Conservation (phyloP, 2,888 invertebrate genomes). For the Amorpha juglandis region DNA sequence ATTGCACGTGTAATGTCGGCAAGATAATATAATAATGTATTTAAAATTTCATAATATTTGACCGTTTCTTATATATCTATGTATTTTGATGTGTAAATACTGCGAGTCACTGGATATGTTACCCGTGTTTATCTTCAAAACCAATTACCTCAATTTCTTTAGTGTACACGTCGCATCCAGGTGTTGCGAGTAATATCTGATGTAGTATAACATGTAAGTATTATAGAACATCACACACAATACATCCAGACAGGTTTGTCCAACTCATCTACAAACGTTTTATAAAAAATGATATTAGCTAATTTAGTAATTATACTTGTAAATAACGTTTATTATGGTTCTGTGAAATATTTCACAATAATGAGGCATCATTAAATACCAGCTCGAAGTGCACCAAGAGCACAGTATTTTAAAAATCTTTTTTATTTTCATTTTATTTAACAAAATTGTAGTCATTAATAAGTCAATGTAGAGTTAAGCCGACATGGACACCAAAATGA, state of each 20-base stretch:
- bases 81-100: conserved; percentile 71
- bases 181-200: background rate
- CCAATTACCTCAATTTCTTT: conserved; percentile 84
- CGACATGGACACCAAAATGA: conserved; percentile 56
- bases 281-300: conserved; percentile 59
- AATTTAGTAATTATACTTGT: conserved; percentile 67
- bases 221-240: conserved; percentile 66
- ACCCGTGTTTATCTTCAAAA: conserved; percentile 79
- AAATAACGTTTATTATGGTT: conserved; percentile 65
- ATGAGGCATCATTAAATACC: conserved; percentile 45
- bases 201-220: conserved; percentile 63
- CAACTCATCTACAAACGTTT: conserved; percentile 53
- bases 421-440: conserved; percentile 59
- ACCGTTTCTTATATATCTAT: conserved; percentile 33
- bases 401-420: conserved; percentile 66
- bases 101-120: conserved; percentile 81
- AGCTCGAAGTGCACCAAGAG: conserved; percentile 54
- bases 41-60: conserved; percentile 32
- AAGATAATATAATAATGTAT: background rate
- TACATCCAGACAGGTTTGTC: conserved; percentile 51
- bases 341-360: conserved; percentile 51
- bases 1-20: conserved; percentile 16
- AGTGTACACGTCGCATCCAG: conserved; percentile 61
- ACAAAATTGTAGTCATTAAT: conserved; percentile 58
- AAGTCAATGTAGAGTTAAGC: conserved; percentile 47